Percentiles rank a stretch among this genome's conserved stretches.
These are phyloP conservation scores for Pterois miles DNA, from an alignment of 2,797 vertebrate species.

Conservation along the genomic window DNA sequence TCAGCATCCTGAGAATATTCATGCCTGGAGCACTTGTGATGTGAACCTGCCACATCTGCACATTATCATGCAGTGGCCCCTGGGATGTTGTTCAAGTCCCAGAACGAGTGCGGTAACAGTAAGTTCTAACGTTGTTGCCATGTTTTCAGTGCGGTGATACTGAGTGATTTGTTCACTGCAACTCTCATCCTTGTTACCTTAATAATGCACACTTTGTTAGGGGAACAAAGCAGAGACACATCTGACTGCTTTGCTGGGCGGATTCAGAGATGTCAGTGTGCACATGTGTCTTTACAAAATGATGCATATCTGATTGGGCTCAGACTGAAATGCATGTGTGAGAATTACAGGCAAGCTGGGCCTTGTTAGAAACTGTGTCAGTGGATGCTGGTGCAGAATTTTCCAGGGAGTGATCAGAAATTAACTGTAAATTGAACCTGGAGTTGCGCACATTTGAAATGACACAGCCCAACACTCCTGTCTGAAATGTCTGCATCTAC, in stretches of 20 bases:
- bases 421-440: conserved; percentile 23
- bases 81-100: conserved; percentile 16
- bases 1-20: conserved; percentile 19
- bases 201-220: not conserved
- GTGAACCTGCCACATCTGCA: conserved; percentile 41
- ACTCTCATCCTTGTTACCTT: not conserved
- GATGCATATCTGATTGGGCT: not conserved
- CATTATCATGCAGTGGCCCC: conserved; percentile 18
- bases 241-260: not conserved
- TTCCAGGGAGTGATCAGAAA: conserved; percentile 1
- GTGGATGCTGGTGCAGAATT: conserved; percentile 2
- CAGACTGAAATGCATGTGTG: not conserved
- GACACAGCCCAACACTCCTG: not conserved
- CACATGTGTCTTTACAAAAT: not conserved
- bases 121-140: conserved; percentile 14
- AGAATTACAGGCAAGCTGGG: conserved; percentile 17
- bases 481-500: conserved; percentile 1
- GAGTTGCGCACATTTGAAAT: not conserved
- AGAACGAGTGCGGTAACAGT: not conserved
- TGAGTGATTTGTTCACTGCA: not conserved
- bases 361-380: conserved; percentile 13
- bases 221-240: not conserved
- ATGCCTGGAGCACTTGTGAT: conserved; percentile 8
- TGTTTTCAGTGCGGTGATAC: not conserved
- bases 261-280: not conserved